Base-by-base conservation (phyloP, 2,797 vertebrate species). In the Rhadinocentrus ornatus region DNA sequence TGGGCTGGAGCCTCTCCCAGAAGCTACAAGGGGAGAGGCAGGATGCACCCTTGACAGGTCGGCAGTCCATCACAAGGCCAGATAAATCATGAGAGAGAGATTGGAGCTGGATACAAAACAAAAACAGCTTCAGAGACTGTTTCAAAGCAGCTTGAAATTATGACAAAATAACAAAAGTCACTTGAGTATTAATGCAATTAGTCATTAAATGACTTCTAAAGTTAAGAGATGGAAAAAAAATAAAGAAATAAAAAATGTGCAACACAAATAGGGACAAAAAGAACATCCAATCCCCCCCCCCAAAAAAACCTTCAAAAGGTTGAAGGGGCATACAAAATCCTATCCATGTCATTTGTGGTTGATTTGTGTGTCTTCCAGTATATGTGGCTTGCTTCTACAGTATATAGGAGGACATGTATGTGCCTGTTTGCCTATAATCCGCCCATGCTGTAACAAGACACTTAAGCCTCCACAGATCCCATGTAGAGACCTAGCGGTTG, bases 351-450 rank as follows among this genome's bases (percentile, higher is more conserved):
- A 50, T 50, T 22, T 53, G 22, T 2, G 13, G 50, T 24, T 24
- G 50, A 13, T 53, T 53, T 53, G 13, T 27, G 11, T 27, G 22
- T 53, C 50, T 27, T 53, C 50, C 3, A 26, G 20, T 50, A 52
- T 24, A 26, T 24, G 24, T 53, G 24, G 12, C 20, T 15, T 26
- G 12, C 50, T 50, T 29, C 26, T 6, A 29, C 52, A 27, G 15
- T 16, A 54, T 54, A 54, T 16, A 26, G 22, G 13, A 26, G 12
- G 15, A 27, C 2, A 1, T 29, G 26, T 12, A 22, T 53, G 52
- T 53, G 13, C 44, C 46, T 39, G 24, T 27, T 52, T 18, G 59
- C 16, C 41, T 44, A 3, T 55, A 70, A 55, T 70, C 59, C 26
- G 0, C 16, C 11, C 59, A 53, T 26, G n/a, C 48, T 63, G 16